A percentile compares a stretch with the other conserved stretches of the same genome.
Evolutionary conservation across 2,113 vertebrate species (phyloP).

Genomic region (Hypanus sabinus): DNA sequence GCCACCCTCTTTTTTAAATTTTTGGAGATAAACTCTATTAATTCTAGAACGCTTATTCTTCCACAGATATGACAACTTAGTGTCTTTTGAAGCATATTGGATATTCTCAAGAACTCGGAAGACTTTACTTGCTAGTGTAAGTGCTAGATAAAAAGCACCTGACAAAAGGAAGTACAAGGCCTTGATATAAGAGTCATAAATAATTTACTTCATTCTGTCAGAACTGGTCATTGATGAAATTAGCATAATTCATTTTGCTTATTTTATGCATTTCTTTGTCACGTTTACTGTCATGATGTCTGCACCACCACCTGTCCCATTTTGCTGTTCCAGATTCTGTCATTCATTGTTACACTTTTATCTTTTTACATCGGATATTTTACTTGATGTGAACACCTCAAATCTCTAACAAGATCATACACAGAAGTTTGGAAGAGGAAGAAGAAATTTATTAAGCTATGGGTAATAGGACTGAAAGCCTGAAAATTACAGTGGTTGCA

Average conservation of each 20-base stretch:
- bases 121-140: not conserved
- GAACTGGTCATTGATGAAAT: not conserved
- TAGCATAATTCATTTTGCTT: not conserved
- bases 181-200: not conserved
- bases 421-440: not conserved
- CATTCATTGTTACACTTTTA: not conserved
- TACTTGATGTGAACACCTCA: not conserved
- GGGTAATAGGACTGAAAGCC: not conserved
- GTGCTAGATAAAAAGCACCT: conserved; percentile 18
- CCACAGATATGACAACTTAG: no score
- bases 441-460: not conserved
- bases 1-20: no score
- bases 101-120: not conserved
- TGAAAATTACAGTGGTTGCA: not conserved
- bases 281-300: not conserved
- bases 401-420: not conserved
- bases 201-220: not conserved
- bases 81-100: not conserved
- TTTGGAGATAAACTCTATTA: no score
- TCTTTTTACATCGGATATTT: not conserved
- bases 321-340: not conserved
- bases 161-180: not conserved
- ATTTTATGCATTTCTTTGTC: not conserved
- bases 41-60: no score
- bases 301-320: not conserved